Percentiles rank a stretch among this genome's conserved stretches.
Evolutionary conservation across 2,888 invertebrate genomes (phyloP).

Genomic region (Pseudococcus jackbeardsleyi): DNA sequence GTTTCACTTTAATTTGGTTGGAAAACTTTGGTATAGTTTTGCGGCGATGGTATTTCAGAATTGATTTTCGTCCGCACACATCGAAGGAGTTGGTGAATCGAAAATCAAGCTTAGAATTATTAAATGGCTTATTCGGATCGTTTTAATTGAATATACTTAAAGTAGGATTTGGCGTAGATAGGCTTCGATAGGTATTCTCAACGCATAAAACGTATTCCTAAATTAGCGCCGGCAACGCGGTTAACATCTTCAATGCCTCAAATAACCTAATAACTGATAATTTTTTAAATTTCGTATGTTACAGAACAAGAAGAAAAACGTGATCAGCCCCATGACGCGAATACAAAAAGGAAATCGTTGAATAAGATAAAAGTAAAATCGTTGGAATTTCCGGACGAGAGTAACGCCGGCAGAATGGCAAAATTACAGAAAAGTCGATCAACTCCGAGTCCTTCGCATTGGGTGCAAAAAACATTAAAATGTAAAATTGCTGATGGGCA

Average conservation of each 20-base stretch:
- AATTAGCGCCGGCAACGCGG: neutral
- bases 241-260: neutral
- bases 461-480: slow-evolving; percentile 46
- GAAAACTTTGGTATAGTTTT: slow-evolving; percentile 37
- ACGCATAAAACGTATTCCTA: neutral
- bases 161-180: slow-evolving; percentile 6
- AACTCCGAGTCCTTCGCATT: slow-evolving; percentile 47
- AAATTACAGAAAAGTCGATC: slow-evolving; percentile 36
- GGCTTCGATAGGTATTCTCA: neutral
- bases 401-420: neutral
- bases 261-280: neutral
- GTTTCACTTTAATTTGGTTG: slow-evolving; percentile 36
- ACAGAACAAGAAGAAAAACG: slow-evolving; percentile 52
- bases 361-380: slow-evolving; percentile 46
- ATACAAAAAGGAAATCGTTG: slow-evolving; percentile 28
- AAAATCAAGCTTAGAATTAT: slow-evolving; percentile 26
- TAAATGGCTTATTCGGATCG: slow-evolving; percentile 39
- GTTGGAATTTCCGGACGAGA: slow-evolving; percentile 44
- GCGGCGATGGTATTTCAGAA: slow-evolving; percentile 32
- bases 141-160: slow-evolving; percentile 37
- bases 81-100: slow-evolving; percentile 8
- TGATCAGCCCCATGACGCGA: neutral
- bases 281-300: neutral
- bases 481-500: slow-evolving; percentile 36
- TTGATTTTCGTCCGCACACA: slow-evolving; percentile 18